Evolutionary conservation across 2,797 vertebrate genomes (phyloP).

Genomic region (Nannoperca obscura): DNA sequence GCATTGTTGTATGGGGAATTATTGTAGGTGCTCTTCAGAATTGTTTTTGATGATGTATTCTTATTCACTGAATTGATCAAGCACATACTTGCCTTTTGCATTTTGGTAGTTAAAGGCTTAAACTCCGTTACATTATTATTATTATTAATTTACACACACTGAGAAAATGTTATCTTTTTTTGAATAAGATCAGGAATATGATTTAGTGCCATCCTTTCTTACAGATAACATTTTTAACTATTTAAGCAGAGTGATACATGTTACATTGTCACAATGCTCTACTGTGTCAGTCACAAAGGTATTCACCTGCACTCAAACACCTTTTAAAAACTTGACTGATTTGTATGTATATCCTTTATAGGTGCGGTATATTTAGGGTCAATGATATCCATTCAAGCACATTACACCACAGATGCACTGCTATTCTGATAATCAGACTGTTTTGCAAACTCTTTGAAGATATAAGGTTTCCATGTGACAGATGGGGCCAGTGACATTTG

Average conservation of each 20-base stretch:
- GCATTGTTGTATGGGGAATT: background rate
- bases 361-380: background rate
- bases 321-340: background rate
- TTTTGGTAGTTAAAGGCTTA: background rate
- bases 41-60: background rate
- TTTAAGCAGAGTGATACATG: background rate
- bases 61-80: background rate
- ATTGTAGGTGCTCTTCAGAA: too few relatives aligned
- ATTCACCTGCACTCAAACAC: slow-evolving; percentile 5
- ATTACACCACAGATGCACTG: background rate
- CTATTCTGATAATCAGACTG: slow-evolving; percentile 34
- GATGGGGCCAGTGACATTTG: slow-evolving; percentile 34
- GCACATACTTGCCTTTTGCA: background rate
- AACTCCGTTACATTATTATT: background rate
- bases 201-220: background rate
- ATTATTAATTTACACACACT: background rate
- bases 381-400: slow-evolving; percentile 26
- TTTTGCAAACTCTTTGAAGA: slow-evolving; percentile 27
- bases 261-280: background rate
- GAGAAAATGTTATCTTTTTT: background rate
- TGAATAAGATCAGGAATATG: background rate
- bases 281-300: background rate
- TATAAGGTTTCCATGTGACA: slow-evolving; percentile 31
- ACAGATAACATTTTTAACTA: background rate
- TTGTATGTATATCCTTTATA: background rate